phyloP scores from a whole-genome alignment of 1,140 invertebrate genomes.

The Sitophilus oryzae region DNA sequence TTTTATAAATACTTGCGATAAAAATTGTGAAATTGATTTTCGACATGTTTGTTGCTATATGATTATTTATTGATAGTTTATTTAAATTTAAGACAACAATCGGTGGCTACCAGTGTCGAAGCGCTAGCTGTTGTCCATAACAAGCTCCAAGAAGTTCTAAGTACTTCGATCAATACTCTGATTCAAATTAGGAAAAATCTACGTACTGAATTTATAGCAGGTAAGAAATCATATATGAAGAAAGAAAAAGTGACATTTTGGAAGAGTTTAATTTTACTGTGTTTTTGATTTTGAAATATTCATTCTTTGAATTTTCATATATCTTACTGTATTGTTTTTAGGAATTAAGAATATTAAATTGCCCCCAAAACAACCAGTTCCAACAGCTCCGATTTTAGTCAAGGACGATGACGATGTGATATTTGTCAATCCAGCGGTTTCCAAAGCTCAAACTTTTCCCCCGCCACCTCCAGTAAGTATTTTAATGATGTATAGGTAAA shows the following conservation, averaged over 20 bases:
- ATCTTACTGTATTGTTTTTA: too few species aligned
- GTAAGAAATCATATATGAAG: slow-evolving; percentile 16
- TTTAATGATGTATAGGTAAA: too few species aligned
- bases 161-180: slow-evolving; percentile 38
- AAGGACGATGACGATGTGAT: slow-evolving; percentile 38
- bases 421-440: slow-evolving; percentile 25
- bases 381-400: slow-evolving; percentile 11
- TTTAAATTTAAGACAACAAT: slow-evolving; percentile 29
- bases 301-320: too few species aligned
- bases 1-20: too few species aligned
- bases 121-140: slow-evolving; percentile 37
- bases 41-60: neutral
- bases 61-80: too few species aligned
- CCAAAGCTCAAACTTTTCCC: slow-evolving; percentile 4
- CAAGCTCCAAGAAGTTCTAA: slow-evolving; percentile 38
- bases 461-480: slow-evolving; percentile 8
- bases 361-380: slow-evolving; percentile 19
- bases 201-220: slow-evolving; percentile 36
- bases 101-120: slow-evolving; percentile 31
- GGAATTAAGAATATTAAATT: slow-evolving; percentile 34
- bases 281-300: neutral
- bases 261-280: neutral
- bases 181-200: slow-evolving; percentile 40
- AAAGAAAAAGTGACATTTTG: neutral
- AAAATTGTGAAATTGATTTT: neutral